Evolutionary conservation across 2,888 invertebrate genomes (phyloP), one percentile per base, ranked within the genome.

Genomic region (Mythimna vitellina): DNA sequence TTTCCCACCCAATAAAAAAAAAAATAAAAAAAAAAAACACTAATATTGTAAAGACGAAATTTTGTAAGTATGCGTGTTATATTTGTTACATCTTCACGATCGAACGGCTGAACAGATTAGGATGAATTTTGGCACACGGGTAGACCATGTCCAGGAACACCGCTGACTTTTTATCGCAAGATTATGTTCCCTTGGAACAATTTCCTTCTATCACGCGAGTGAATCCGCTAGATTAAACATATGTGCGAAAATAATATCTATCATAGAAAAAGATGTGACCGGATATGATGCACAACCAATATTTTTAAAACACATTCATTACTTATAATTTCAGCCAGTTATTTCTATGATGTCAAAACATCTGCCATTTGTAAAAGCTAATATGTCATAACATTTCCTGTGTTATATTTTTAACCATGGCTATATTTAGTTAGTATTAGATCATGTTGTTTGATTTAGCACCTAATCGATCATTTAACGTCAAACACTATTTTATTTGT

Each of bases 321-420:
- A 35, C 25, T 68, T 25, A 54, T 22, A 14, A 29, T 73, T 67
- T 75, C 22, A 61, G 68, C 0, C 22, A 60, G 58, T 46, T 53
- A 75, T 74, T 68, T 69, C 20, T 10, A 49, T 29, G 7, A 61
- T 54, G 76, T 76, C 60, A 61, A 75, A 75, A 73, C 35, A 60
- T 75, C 17, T 9, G 32, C 49, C 49, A 22, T 14, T 38, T 54
- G 17, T 22, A 54, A 68, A 54, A 49, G 22, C 60, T n/a, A 60
- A 54, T 51, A 20, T 76, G 76, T 76, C 73, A 61, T 74, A 75
- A 69, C 60, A 61, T 74, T 68, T 75, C 60, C 68, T 68, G 54
- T 35, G 65, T 53, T 22, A 5, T 46, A 60, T 38, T 60, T 73
- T 22, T 67, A 42, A 60, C 25, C 14, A 29, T n/a, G 20, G 1